Base-by-base conservation (phyloP, 2,888 invertebrate species). In the Lycophotia porphyrea region DNA sequence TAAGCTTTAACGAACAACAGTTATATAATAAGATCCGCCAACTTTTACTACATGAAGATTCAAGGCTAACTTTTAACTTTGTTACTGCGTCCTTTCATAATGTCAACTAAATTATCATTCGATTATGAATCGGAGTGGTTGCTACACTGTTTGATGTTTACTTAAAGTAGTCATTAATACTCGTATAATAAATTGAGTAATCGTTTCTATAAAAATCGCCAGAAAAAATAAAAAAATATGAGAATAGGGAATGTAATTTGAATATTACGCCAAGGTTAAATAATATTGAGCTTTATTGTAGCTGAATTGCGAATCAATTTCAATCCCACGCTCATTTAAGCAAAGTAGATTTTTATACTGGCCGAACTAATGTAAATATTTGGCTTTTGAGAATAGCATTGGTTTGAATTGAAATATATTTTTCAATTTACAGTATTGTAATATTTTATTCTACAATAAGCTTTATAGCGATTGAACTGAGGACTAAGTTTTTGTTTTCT, bases 41-140 rank as follows among this genome's bases (percentile, higher is more conserved):
- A 71, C 39, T 72, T 72, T 71, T 31, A n/a, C 39, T 31, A 15
- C 21, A 39, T 18, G 31, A 34, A 72, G 31, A 21, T 58, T 74
- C 27, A 5, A 24, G 1, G 1, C n/a, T 21, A 75, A 61, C 61
- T 49, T 75, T 75, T 61, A 61, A 60, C 34, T 18, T 42, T 60
- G 39, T 74, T 44, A 55, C 18, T 58, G 7, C 42, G 49, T 49
- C 31, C 52, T 42, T 55, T 55, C 13, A 8, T 39, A 49, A 52
- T 42, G 39, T 42, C n/a, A 71, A 74, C 18, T 27, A 21, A 60
- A 60, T 73, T 60, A 39, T 47, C 13, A 44, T 36, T 9, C n/a
- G 18, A n/a, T 21, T n/a, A 21, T 42, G 5, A n/a, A 71, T 18
- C 21, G 5, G 69, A 49, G 49, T 13, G 31, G 11, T 64, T 31